phyloP scores from a whole-genome alignment of 2,113 vertebrate genomes.

The Aramus guarauna region DNA sequence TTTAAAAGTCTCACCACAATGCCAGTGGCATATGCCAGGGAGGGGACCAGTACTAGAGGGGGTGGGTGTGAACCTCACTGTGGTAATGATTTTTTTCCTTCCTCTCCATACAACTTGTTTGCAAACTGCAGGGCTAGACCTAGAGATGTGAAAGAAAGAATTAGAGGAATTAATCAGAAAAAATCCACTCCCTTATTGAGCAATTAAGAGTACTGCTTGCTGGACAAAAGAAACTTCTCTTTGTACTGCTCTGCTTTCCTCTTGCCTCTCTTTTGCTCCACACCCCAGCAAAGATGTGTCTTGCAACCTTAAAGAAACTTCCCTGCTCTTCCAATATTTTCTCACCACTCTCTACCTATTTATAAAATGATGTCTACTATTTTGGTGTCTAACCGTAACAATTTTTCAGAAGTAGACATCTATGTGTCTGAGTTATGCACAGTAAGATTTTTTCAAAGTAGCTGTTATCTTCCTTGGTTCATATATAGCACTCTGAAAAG shows the following conservation, averaged over 20 bases:
- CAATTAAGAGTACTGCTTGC: not conserved
- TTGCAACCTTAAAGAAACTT: not conserved
- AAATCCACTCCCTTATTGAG: not conserved
- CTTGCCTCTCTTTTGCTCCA: not conserved
- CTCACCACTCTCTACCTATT: not conserved
- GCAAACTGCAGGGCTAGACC: not conserved
- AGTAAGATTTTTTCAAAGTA: not conserved
- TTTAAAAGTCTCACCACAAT: not conserved
- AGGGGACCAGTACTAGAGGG: not conserved
- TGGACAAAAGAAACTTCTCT: not conserved
- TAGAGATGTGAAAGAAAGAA: not conserved
- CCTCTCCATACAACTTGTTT: not conserved
- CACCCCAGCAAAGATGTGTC: not conserved
- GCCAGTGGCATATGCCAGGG: not conserved
- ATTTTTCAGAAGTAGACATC: not conserved
- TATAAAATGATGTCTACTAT: conserved; percentile 7
- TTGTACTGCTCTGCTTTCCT: not conserved
- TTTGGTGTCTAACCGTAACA: not conserved
- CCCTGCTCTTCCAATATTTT: not conserved
- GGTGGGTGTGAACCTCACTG: not conserved
- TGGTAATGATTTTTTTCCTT: not conserved
- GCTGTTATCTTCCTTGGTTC: not conserved
- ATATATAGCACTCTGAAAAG: not conserved
- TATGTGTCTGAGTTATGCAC: not conserved
- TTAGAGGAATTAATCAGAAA: not conserved